Base-by-base conservation (phyloP, 2,888 invertebrate genomes). In the Coenonympha glycerion region DNA sequence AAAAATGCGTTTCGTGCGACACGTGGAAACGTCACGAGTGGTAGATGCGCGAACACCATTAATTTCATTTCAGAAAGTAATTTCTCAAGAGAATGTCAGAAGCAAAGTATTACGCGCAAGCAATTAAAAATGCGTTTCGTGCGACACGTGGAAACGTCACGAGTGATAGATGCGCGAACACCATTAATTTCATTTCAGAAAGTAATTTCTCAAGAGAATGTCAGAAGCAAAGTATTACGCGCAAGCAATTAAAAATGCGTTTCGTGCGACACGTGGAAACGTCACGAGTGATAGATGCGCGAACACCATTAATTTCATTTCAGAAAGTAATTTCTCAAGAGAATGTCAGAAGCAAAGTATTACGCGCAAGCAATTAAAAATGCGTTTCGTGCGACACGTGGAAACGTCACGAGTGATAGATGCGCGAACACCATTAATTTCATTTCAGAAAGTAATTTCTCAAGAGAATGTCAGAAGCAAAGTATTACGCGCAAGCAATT, bases 31-130 rank as follows among this genome's bases (percentile, higher is more conserved):
- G n/a, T n/a, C n/a, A n/a, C n/a, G 31, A 6, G 31, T 16, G 31
- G 4, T 31, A 15, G 31, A 16, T 33, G 6, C 16, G 16, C 16
- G 16, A 8, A 15, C 11, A 19, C 19, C 36, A 19, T 24, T 24
- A 39, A 24, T 39, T 39, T 39, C 39, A 39, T 39, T 39, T 39
- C 8, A 39, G 39, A 39, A 39, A 39, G 39, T 39, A 15, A 22
- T 39, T 9, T 39, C 39, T 24, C 39, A 22, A 39, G 15, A 9
- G 13, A 22, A n/a, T n/a, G n/a, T n/a, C n/a, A n/a, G n/a, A n/a
- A n/a, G n/a, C n/a, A 21, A 36, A 19, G 24, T 24, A 9, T 24
- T 24, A 24, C 24, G n/a, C n/a, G n/a, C n/a, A n/a, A n/a, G n/a
- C n/a, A n/a, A n/a, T n/a, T n/a, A n/a, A n/a, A n/a, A n/a, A n/a